phyloP scores from a whole-genome alignment of 2,888 invertebrate species.

The Platycnemis pennipes region DNA sequence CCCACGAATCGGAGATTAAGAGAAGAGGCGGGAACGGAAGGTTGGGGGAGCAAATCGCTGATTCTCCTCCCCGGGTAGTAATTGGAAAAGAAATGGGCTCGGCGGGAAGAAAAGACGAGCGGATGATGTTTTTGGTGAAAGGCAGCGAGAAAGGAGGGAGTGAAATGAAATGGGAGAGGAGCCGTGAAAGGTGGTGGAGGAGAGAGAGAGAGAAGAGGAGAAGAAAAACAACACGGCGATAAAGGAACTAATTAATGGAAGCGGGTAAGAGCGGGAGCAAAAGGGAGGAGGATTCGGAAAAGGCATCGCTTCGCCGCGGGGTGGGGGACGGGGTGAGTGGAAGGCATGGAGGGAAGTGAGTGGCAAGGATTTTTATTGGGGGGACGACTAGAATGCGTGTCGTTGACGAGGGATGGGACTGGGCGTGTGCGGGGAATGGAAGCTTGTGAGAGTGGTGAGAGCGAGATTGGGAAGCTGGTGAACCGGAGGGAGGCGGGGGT shows the following conservation, averaged over 20 bases:
- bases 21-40: neutral
- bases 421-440: neutral
- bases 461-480: neutral
- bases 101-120: neutral
- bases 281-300: neutral
- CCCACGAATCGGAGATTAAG: neutral
- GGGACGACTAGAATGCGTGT: neutral
- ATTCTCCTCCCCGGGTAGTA: neutral
- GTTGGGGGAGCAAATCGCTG: neutral
- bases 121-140: neutral
- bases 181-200: neutral
- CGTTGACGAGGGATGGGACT: neutral
- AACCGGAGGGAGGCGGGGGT: neutral
- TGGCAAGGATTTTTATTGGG: neutral
- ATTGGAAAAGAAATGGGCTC: slow-evolving; percentile 21
- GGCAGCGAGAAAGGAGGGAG: too few relatives aligned
- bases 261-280: neutral
- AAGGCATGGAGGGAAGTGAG: neutral
- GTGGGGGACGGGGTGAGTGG: neutral
- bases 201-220: neutral
- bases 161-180: neutral
- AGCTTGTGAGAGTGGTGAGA: neutral
- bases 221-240: neutral
- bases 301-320: neutral
- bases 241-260: neutral